Evolutionary conservation across 2,797 vertebrate species (phyloP), one percentile per base, ranked within the genome.

Genomic region (Lithobates sylvaticus): DNA sequence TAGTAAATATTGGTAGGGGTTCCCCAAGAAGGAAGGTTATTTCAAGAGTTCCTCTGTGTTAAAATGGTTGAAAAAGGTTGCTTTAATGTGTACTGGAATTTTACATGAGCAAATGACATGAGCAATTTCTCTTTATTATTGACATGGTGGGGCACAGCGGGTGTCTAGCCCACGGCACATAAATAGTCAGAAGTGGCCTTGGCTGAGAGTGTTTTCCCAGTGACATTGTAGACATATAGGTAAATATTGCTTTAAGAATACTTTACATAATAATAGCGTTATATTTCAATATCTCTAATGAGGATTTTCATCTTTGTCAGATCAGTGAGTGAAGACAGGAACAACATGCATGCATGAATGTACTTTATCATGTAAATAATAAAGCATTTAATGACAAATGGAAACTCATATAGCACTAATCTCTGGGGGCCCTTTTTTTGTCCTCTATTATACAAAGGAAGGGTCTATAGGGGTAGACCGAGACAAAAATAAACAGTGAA

Each of bases 401-500:
- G 21, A 61, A 23, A 61, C 21, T 21, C 5, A 61, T 61, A 61
- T 23, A 61, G 54, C 54, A 61, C 21, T 7, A 23, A 2, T 61
- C 54, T 61, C 54, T n/a, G 21, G 54, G 54, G 21, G 21, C 5
- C 21, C 21, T n/a, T 47, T 47, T 61, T 61, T 61, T 67, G 65
- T 67, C n/a, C 26, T 27, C 27, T 64, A 8, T 47, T 12, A 65
- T 7, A 65, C 23, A 67, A 67, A 26, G 65, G 21, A 67, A 12
- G 26, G 54, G 65, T 67, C 65, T 67, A 67, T 67, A 9, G 26
- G 65, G 27, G 65, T 67, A 67, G 65, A 29, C n/a, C 27, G 26
- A 67, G 65, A 67, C 65, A 67, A 67, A 67, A 67, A 67, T 67
- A 67, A 67, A 67, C 65, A 67, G 65, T 27, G 27, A 26, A 29